A percentile compares a stretch with the other conserved stretches of the same genome.
Conservation (phyloP, 64 coral and sea anemone genomes). For the Dendrophyllia cribrosa region DNA sequence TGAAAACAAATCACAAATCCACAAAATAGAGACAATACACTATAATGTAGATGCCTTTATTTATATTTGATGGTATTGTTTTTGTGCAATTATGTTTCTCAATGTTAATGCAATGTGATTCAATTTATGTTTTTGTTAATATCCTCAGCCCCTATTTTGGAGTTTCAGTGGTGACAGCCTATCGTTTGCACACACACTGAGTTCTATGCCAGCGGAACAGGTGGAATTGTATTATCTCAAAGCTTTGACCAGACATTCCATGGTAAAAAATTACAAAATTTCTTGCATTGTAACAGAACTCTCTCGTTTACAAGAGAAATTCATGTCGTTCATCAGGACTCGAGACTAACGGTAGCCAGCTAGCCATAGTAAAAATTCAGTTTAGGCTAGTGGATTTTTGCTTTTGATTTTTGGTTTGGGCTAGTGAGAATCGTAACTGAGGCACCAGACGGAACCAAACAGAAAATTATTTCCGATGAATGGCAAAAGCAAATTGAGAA, state of each 20-base stretch:
- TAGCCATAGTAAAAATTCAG: background rate
- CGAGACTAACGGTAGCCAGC: background rate
- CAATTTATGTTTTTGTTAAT: background rate
- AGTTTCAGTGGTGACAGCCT: slow-evolving; percentile 88
- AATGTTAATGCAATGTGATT: background rate
- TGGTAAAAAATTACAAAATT: slow-evolving; percentile 29
- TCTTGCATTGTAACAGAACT: background rate
- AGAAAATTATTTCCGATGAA: too few species aligned
- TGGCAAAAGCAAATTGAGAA: too few species aligned
- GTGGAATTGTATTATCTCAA: slow-evolving; percentile 92
- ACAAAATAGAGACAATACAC: too few species aligned
- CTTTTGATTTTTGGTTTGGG: too few species aligned
- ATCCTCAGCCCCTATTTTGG: slow-evolving; percentile 76
- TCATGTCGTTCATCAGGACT: too few species aligned
- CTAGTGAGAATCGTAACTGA: too few species aligned
- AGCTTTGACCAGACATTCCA: slow-evolving; percentile 88
- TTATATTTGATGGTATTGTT: too few species aligned
- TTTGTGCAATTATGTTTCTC: too few species aligned
- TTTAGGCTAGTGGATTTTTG: too few species aligned
- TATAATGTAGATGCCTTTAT: too few species aligned
- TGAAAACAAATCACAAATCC: too few species aligned
- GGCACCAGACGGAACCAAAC: too few species aligned
- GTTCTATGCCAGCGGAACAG: slow-evolving; percentile 90
- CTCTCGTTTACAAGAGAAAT: background rate
- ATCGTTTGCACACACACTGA: slow-evolving; percentile 83